phyloP scores from a whole-genome alignment of 2,113 vertebrate species.

The Meriones unguiculatus region DNA sequence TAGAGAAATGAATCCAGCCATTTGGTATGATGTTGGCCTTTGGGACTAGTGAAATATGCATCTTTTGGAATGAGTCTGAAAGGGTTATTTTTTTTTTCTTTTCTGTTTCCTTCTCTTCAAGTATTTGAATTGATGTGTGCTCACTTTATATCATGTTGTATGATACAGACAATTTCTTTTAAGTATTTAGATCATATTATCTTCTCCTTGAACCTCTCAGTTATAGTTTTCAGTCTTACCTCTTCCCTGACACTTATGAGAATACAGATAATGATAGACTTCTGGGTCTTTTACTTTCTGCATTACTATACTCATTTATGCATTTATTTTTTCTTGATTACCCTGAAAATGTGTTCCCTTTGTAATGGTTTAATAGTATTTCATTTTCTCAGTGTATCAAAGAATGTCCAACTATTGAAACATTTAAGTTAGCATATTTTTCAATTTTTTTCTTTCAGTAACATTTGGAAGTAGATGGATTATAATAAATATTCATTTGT shows the following conservation, averaged over 20 bases:
- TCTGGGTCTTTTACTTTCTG: not conserved
- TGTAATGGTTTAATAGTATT: not conserved
- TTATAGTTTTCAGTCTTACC: not conserved
- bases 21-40: too few species aligned
- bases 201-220: too few species aligned
- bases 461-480: not conserved
- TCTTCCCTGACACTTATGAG: not conserved
- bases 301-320: not conserved
- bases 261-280: not conserved
- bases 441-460: not conserved
- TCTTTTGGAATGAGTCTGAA: not conserved
- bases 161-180: too few species aligned
- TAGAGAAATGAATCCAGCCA: too few species aligned
- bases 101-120: too few species aligned
- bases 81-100: too few species aligned
- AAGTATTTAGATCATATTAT: too few species aligned
- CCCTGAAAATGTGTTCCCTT: not conserved
- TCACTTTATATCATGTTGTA: too few species aligned
- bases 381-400: not conserved
- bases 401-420: not conserved
- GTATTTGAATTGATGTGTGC: too few species aligned
- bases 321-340: not conserved
- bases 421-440: not conserved
- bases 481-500: not conserved
- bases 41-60: too few species aligned